Evolutionary conservation across 2,113 vertebrate genomes (phyloP), one percentile per base, ranked within the genome.

Genomic region (Lophius piscatorius): DNA sequence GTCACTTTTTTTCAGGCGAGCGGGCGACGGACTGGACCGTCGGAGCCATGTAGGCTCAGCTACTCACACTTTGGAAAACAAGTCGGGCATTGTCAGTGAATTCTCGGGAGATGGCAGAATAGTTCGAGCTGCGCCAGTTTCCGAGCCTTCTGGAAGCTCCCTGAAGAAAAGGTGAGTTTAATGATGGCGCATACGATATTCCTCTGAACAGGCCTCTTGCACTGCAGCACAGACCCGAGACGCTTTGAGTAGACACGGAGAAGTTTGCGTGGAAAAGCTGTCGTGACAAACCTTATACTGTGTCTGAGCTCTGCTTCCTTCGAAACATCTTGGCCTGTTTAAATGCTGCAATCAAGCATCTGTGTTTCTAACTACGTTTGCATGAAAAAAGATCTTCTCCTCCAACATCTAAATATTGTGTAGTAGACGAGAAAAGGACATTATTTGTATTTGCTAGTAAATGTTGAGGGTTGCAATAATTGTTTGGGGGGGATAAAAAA

Each of bases 81-180:
- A 76, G 68, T 52, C 56, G 54, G 66, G 75, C 46, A 33, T 81
- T 77, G 78, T 85, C 67, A 70, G 52, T 67, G 71, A 70, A 80
- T 81, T 34, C 59, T 81, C 74, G 50, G 56, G 76, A 86, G 81
- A 89, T 89, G 86, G 80, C 65, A 71, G 70, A 83, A 18, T 87
- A 86, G 76, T 67, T 80, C 38, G 63, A 63, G 13, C 63, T 55
- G 73, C 62, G 47, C 63, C 49, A 16, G 23, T 40, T 24, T 7
- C 62, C 12, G 42, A 80, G 28, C 41, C 31, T 14, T 38, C 39
- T 10, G 18, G 16, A 18, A 80, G 72, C 86, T 74, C 80, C 77
- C 82, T 59, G 28, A 35, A 44, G 24, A 44, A 45, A 6, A 34
- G 87, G 89, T 89, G 62, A 88, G 87, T 84, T 59, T 4, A 22